Evolutionary conservation across 2,888 invertebrate species (phyloP), one percentile per base, ranked within the genome.

Genomic region (Caenorhabditis zanzibari): DNA sequence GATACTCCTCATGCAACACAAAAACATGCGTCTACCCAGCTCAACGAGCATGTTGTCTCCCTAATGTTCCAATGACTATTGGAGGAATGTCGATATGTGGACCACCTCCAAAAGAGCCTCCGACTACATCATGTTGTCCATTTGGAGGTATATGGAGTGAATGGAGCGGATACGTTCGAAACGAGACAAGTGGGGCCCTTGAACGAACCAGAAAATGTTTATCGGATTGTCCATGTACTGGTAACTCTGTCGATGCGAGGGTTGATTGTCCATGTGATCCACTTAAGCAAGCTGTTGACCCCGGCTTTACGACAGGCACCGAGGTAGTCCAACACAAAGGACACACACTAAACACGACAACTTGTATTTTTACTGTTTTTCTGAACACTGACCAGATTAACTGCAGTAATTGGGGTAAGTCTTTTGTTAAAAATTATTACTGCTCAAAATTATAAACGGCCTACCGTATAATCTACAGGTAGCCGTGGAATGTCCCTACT

Each of bases 11-110:
- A 9, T 74, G 74, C 26, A 64, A 64, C n/a, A 74, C 64, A 2
- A 7, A 41, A 19, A 12, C 74, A 1, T 74, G 74, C 35, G n/a
- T 24, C 2, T 74, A 61, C 26, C 74, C 74, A 2, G 74, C 74
- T 22, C 74, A 74, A 74, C n/a, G 74, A 9, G 52, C 74, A 1
- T 74, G 74, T 22, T 74, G 74, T 44, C 44, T 64, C 19, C 74
- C 74, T 0, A 63, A 63, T 26, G 64, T 64, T 35, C 41, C 74
- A 26, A 54, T 74, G 54, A 16, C 64, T 0, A 41, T 74, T n/a
- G 54, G 44, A 7, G 54, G 64, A 59, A 16, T 22, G n/a, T 16
- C 24, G 28, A 26, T 38, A 19, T 74, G 74, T 32, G 74, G 74
- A 0, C 74, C 74, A 16, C 4, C 52, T 32, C 64, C 74, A 9